These are phyloP conservation scores for Rhinogobius similis DNA, from an alignment of 2,113 vertebrate genomes.

Conservation along the genomic window DNA sequence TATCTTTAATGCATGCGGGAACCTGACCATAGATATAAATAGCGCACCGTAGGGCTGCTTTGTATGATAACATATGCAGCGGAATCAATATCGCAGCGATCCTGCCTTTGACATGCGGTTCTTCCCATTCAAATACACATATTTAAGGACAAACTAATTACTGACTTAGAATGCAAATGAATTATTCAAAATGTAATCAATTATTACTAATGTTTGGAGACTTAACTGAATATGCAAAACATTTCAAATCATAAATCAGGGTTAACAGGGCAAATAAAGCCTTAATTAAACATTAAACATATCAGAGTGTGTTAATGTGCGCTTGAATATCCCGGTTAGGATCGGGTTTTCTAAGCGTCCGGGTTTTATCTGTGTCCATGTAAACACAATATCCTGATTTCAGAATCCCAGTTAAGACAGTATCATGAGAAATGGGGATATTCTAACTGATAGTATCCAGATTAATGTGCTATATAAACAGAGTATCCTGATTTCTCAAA, in stretches of 20 bases:
- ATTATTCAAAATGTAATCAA: no score
- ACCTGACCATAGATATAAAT: slow-evolving; percentile 58
- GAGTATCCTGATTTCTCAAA: no score
- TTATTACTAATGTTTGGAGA: not conserved
- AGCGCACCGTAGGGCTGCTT: slow-evolving; percentile 21
- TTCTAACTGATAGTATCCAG: no score
- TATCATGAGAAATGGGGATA: no score
- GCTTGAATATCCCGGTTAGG: no score
- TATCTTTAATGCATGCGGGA: slow-evolving; percentile 73
- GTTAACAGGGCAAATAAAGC: not conserved
- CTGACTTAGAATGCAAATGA: not conserved
- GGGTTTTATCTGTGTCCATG: no score
- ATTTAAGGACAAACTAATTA: not conserved
- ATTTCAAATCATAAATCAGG: no score
- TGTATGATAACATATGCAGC: slow-evolving; percentile 19
- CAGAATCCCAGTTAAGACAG: no score
- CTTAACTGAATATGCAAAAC: not conserved
- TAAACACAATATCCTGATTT: no score
- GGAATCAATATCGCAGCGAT: slow-evolving; percentile 22
- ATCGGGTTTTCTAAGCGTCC: no score
- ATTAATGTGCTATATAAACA: no score
- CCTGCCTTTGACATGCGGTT: not conserved
- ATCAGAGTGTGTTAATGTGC: no score
- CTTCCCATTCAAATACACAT: not conserved
- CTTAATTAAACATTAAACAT: not conserved